A percentile compares a stretch with the other conserved stretches of the same genome.
Evolutionary conservation across 1,140 invertebrate species (phyloP).

Genomic region (Nasonia giraulti): DNA sequence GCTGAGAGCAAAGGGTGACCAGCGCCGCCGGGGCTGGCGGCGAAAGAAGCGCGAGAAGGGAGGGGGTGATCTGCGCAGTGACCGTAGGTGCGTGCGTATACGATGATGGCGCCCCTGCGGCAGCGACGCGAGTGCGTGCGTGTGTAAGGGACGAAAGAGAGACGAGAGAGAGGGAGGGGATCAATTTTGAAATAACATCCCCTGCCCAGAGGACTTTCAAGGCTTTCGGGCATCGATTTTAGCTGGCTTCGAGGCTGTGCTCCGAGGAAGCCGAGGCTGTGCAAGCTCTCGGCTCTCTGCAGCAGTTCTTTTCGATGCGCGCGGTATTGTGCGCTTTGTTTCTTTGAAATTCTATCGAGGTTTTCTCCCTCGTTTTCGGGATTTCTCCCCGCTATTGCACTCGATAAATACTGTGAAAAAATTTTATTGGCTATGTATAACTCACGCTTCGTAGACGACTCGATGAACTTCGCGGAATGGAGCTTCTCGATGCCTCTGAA

Average conservation of each 20-base stretch:
- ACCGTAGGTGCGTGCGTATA: slow-evolving; percentile 66
- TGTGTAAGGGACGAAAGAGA: neutral
- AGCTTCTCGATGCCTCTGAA: too few relatives aligned
- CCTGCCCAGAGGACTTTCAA: slow-evolving; percentile 67
- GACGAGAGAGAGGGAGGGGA: slow-evolving; percentile 54
- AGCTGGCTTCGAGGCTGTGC: slow-evolving; percentile 16
- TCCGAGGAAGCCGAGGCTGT: slow-evolving; percentile 16
- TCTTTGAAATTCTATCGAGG: neutral
- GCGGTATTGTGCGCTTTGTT: neutral
- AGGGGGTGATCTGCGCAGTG: slow-evolving; percentile 68
- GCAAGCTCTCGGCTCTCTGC: neutral
- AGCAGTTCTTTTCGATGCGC: too few relatives aligned
- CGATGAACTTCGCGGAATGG: too few relatives aligned
- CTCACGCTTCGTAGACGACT: too few relatives aligned
- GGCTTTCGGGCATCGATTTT: slow-evolving; percentile 65
- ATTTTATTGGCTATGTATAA: neutral
- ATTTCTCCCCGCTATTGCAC: too few relatives aligned
- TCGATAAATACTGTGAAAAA: too few relatives aligned
- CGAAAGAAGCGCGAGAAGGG: slow-evolving; percentile 56
- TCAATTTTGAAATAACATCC: slow-evolving; percentile 73
- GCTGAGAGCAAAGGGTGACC: neutral
- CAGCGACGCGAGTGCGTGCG: neutral
- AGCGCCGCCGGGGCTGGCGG: slow-evolving; percentile 48
- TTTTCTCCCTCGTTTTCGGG: too few relatives aligned
- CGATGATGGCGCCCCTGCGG: slow-evolving; percentile 67